Evolutionary conservation across 2,888 invertebrate genomes (phyloP), one percentile per base, ranked within the genome.

Genomic region (Nemapogon koenigi): DNA sequence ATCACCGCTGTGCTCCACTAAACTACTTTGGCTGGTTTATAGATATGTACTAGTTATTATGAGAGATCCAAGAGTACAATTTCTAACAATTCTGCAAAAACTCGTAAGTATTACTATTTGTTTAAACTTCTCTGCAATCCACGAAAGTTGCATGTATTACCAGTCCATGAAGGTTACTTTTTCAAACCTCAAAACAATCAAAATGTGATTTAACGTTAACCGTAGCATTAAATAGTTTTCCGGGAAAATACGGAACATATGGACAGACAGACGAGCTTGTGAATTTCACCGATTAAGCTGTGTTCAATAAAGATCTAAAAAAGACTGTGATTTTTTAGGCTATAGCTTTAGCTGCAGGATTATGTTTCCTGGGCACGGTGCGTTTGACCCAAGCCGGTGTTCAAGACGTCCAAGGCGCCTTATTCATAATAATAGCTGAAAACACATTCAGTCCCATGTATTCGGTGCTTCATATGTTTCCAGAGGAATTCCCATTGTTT

Each of bases 361-460:
- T 94, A 15, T 92, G 95, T 52, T 97, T 91, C 65, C 80, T 89
- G 14, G 91, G 91, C 36, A 86, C 90, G 1, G 81, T 85, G 4
- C 70, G 82, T 0, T 69, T 84, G 1, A 88, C 89, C 31, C 95
- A 94, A 63, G 75, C 83, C 33, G 96, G 93, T 0, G 86, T 97
- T 15, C 92, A 93, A 57, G 90, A 93, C 16, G 86, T 94, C 1
- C 92, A 94, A 59, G 96, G 95, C 3, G 89, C 89, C 0, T 69
- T 95, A 4, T 95, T 94, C 63, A 87, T 94, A 47, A 84, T 94
- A 63, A 90, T 94, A 29, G 87, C 91, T 0, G 94, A 96, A 76
- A 91, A 94, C 56, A 91, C 94, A 1, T 96, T 95, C 67, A 86
- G 88, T 38, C 93, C 94, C 1, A 91, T 96, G 89, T 96, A 96